Percentiles rank a stretch among this genome's conserved stretches.
Conservation (phyloP, 2,888 invertebrate species). For the Allophyes oxyacanthae region DNA sequence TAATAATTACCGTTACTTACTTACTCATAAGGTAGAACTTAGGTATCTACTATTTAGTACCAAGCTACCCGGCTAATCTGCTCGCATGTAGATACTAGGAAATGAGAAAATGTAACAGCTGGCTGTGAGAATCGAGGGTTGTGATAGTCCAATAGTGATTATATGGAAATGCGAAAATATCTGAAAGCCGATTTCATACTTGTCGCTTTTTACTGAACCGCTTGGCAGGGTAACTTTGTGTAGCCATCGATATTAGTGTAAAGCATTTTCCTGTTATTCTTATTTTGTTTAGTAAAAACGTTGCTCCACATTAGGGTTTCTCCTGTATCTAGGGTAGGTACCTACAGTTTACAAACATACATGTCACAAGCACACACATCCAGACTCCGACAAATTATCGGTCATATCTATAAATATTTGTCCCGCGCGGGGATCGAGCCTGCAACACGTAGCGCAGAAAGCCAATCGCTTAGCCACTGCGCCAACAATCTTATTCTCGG, state of each 20-base stretch:
- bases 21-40: conserved; percentile 8
- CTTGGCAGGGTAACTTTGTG: conserved; percentile 46
- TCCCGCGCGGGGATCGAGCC: no score
- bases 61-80: conserved; percentile 44
- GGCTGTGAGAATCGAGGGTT: conserved; percentile 61
- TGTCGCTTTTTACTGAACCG: conserved; percentile 62
- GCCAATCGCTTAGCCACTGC: no score
- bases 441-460: no score
- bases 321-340: no score
- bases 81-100: conserved; percentile 57
- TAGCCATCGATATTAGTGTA: conserved; percentile 38
- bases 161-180: conserved; percentile 73
- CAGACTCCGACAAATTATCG: no score
- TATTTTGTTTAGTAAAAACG: no score
- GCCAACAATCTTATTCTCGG: no score
- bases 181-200: conserved; percentile 67
- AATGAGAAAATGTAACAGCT: conserved; percentile 70
- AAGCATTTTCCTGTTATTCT: conserved; percentile 25
- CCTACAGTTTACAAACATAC: no score
- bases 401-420: no score
- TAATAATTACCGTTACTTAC: background rate
- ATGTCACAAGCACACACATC: no score
- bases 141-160: conserved; percentile 70
- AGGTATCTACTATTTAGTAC: conserved; percentile 25
- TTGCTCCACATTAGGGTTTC: no score